Conservation (phyloP, 2,113 vertebrate species). For the Oncorhynchus mykiss region DNA sequence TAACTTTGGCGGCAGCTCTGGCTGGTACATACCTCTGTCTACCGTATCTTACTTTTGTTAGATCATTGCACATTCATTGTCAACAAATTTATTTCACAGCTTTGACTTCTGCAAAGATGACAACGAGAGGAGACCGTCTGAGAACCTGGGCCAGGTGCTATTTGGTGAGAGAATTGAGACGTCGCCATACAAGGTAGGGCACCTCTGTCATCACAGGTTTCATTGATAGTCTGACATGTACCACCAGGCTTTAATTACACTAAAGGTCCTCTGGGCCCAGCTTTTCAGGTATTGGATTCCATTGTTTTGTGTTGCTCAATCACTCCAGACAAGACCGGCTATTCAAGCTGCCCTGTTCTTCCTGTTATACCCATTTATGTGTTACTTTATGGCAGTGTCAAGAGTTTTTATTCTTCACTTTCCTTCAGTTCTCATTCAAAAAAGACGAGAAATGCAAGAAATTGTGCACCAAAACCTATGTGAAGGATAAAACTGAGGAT, state of each 20-base stretch:
- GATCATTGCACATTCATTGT: neutral
- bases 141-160: conserved; percentile 97
- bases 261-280: too few species aligned
- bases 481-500: conserved; percentile 43
- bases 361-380: neutral
- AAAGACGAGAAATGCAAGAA: conserved; percentile 48
- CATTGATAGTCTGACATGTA: too few species aligned
- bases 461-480: conserved; percentile 69
- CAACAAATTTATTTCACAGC: conserved; percentile 63
- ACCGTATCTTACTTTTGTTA: neutral
- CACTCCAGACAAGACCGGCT: neutral
- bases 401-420: neutral
- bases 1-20: neutral
- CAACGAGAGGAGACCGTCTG: conserved; percentile 88
- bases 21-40: neutral
- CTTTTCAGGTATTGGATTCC: neutral
- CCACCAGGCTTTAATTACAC: too few species aligned
- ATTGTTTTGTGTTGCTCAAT: neutral
- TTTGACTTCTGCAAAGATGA: conserved; percentile 95
- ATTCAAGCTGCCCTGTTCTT: neutral
- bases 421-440: conserved; percentile 70
- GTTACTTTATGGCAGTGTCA: neutral
- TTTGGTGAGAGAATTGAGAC: conserved; percentile 98
- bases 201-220: neutral
- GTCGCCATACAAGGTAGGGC: conserved; percentile 90